Base-by-base conservation (phyloP, 2,797 vertebrate species). In the Etheostoma nigrum region DNA sequence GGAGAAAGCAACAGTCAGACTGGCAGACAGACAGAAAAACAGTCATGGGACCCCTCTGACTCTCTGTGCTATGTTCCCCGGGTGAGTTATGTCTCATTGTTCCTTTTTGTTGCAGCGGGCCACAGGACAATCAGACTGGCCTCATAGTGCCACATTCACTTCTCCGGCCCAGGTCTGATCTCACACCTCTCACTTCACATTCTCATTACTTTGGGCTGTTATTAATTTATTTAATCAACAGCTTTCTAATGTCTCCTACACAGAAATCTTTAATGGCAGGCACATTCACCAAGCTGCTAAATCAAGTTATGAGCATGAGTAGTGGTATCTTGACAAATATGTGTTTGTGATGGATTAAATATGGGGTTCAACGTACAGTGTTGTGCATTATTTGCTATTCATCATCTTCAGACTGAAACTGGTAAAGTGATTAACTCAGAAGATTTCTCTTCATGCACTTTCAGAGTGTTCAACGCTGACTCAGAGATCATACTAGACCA, bases 221-320 rank as follows among this genome's bases (percentile, higher is more conserved):
- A 89, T 88, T 90, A 83, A 89, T 92, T 90, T 85, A 92, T 92
- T 91, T 87, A 86, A 90, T 92, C 89, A 91, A 79, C 83, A 52
- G 74, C 77, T 68, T 72, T 91, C 90, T 27, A 72, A 25, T 11
- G 44, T 51, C 53, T 44, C 44, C 74, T 47, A 57, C 49, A 5
- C 15, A 4, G 55, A 78, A 84, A 90, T 81, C 67, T 54, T 58
- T 49, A 77, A 82, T 59, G 87, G 69, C 87, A 86, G 72, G 23
- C 68, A 49, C 51, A 45, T 78, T 76, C 53, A 45, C 65, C 4
- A 4, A 58, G 74, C 72, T 86, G 72, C 67, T 82, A 55, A 67
- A 68, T 76, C 40, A 27, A 6, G 48, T 83, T 78, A 76, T n/a
- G 49, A 62, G 48, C 54, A 42, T 47, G 70, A 69, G 69, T 19